Conservation (phyloP, 2,797 vertebrate species). For the Hafferia zeledoni region DNA sequence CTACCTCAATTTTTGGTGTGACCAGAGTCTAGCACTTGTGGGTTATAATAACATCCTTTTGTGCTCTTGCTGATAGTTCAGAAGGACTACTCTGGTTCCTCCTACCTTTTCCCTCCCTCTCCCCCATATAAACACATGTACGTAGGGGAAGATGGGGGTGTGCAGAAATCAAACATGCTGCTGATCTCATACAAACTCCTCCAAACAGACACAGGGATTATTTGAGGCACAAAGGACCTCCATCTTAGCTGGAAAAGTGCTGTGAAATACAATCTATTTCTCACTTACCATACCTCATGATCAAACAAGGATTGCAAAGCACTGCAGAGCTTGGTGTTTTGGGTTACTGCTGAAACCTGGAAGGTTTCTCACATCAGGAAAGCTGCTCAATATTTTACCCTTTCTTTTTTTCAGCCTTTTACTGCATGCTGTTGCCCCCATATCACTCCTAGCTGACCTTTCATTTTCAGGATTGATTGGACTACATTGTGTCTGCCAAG, state of each 20-base stretch:
- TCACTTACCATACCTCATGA: not conserved
- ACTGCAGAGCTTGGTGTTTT: not conserved
- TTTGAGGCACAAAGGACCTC: not conserved
- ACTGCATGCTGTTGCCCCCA: not conserved
- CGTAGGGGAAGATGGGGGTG: not conserved
- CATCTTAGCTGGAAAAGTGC: not conserved
- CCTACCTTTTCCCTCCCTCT: not conserved
- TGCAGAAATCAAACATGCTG: not conserved
- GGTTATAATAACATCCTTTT: not conserved
- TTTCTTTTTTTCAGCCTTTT: not conserved
- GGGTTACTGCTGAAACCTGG: not conserved
- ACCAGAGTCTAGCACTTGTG: not conserved
- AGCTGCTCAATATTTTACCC: not conserved
- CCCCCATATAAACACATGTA: accelerated
- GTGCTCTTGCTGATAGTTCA: not conserved
- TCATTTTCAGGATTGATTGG: not conserved
- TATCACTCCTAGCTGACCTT: not conserved
- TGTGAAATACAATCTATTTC: not conserved
- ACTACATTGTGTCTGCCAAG: not conserved
- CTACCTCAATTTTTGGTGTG: not conserved
- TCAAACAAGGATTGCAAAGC: not conserved
- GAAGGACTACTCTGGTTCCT: not conserved
- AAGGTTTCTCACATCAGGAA: not conserved
- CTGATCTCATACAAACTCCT: not conserved
- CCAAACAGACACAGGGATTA: not conserved